These are phyloP conservation scores for Drosophila jambulina DNA, from an alignment of 1,140 invertebrate species.

Conservation along the genomic window DNA sequence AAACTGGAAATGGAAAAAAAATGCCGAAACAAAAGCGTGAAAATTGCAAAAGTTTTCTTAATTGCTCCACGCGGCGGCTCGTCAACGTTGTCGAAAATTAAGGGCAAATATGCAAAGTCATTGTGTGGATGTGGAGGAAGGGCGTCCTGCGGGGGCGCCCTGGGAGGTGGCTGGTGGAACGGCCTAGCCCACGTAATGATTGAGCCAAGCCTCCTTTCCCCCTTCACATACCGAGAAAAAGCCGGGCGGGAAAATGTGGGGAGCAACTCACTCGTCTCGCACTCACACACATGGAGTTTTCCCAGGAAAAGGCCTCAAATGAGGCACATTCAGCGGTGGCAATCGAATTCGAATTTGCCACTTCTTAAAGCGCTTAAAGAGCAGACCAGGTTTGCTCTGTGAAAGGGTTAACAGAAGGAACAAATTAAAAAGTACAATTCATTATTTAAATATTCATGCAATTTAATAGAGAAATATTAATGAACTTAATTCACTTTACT, in stretches of 20 bases:
- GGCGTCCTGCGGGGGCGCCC: background rate
- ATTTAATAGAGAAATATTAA: too few relatives aligned
- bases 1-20: constrained; percentile 26
- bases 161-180: background rate
- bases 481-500: too few relatives aligned
- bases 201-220: constrained; percentile 50
- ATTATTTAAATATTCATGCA: too few relatives aligned
- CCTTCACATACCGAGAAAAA: background rate
- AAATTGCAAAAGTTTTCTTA: constrained; percentile 83
- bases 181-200: constrained; percentile 61
- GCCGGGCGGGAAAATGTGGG: background rate
- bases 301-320: constrained; percentile 41
- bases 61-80: constrained; percentile 61
- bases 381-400: background rate
- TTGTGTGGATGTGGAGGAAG: constrained; percentile 39
- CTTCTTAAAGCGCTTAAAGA: constrained; percentile 26
- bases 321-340: constrained; percentile 53
- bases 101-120: constrained; percentile 81
- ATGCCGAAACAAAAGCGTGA: constrained; percentile 73
- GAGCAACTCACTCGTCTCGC: constrained; percentile 11
- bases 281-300: constrained; percentile 42
- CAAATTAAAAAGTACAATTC: too few relatives aligned
- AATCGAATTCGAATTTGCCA: constrained; percentile 52
- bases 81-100: constrained; percentile 71
- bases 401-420: constrained; percentile 11